A percentile compares a stretch with the other conserved stretches of the same genome.
phyloP scores from a whole-genome alignment of 23 tunicate species.

The Clavelina lepadiformis region DNA sequence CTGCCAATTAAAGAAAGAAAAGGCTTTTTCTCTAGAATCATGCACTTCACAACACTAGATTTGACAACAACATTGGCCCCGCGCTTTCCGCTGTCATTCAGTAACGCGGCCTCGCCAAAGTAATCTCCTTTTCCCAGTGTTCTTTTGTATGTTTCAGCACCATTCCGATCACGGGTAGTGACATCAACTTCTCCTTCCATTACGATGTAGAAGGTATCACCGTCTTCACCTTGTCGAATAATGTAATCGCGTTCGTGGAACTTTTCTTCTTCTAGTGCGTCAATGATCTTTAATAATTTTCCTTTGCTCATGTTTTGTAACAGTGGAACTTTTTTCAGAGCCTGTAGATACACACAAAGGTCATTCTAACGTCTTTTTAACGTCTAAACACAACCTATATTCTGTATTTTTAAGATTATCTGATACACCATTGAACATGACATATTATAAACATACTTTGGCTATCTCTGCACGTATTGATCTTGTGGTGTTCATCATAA shows the following conservation, averaged over 20 bases:
- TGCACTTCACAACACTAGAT: slow-evolving; percentile 52
- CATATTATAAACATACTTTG: slow-evolving; percentile 27
- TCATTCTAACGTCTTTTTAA: no score
- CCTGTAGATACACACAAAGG: slow-evolving; percentile 13
- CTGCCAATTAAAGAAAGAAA: slow-evolving; percentile 74
- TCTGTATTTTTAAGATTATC: not conserved
- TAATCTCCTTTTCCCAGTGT: slow-evolving; percentile 57
- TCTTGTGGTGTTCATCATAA: slow-evolving; percentile 71
- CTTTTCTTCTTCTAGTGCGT: slow-evolving; percentile 70
- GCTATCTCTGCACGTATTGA: slow-evolving; percentile 39
- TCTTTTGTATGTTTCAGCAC: slow-evolving; percentile 41
- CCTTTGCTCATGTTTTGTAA: slow-evolving; percentile 25
- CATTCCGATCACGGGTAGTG: slow-evolving; percentile 16
- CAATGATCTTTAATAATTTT: slow-evolving; percentile 65
- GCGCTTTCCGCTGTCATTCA: slow-evolving; percentile 59
- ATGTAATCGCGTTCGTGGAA: slow-evolving; percentile 68
- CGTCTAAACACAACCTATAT: no score
- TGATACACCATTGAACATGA: not conserved
- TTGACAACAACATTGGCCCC: slow-evolving; percentile 65
- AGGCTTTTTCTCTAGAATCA: slow-evolving; percentile 73
- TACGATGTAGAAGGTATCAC: slow-evolving; percentile 92
- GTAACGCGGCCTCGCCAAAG: slow-evolving; percentile 95
- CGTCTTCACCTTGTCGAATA: slow-evolving; percentile 80
- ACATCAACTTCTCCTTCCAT: slow-evolving; percentile 86
- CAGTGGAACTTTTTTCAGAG: slow-evolving; percentile 58